Base-by-base conservation (phyloP, 2,888 invertebrate species). In the Volucella inflata region DNA sequence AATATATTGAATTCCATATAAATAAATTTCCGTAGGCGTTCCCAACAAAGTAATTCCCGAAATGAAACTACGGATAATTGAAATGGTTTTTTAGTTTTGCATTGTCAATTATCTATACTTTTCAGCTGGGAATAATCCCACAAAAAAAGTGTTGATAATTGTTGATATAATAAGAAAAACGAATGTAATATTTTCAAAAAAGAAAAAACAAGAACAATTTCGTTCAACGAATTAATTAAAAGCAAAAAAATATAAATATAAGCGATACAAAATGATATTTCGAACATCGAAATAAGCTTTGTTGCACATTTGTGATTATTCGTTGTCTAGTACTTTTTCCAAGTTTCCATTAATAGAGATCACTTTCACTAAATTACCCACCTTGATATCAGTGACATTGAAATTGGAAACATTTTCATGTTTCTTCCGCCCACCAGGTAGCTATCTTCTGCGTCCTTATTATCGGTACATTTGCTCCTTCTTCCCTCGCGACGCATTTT, bases 21-120 rank as follows among this genome's bases (percentile, higher is more conserved):
- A 92, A 89, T 96, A 96, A 21, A 96, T 93, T 90, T 96, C 96
- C 0, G 96, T 96, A 1, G 96, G 96, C 6, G 94, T 96, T 1
- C 96, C 96, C 87, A 96, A 92, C 46, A 96, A 91, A 0, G 96
- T 95, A 87, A 96, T 96, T 9, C 96, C 96, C 88, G 96, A 96
- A 90, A 96, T 95, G 87, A 94, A 95, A 91, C 95, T 95, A 89
- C 65, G 90, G 90, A 71, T 36, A 65, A 42, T 53, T 17, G 2
- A 57, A 42, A 44, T 53, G 11, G 74, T 55, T 53, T 44, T 21
- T 40, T 14, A 14, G 36, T 55, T 36, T 46, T 6, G 30, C 6
- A 10, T 42, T 51, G 21, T 21, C 10, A 51, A 42, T n/a, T 50
- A 14, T n/a, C 1, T 4, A n/a, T 30, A 11, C 1, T 46, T n/a